phyloP scores from a whole-genome alignment of 2,888 invertebrate species.

The Taphrorychus bicolor region DNA sequence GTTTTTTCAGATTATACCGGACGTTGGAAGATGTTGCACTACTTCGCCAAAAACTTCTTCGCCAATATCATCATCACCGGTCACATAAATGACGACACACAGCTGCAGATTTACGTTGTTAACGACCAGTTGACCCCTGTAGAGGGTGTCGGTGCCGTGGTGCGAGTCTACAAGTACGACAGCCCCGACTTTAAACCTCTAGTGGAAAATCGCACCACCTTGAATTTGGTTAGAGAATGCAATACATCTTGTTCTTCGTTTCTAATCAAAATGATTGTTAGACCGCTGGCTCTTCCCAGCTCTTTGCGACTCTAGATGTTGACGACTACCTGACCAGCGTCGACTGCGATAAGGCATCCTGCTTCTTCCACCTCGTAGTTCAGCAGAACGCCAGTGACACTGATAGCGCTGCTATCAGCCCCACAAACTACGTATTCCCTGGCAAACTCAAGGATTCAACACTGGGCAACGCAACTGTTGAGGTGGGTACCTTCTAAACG shows the following conservation, averaged over 20 bases:
- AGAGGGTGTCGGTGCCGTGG: slow-evolving; percentile 60
- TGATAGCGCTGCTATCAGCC: slow-evolving; percentile 56
- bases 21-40: slow-evolving; percentile 70
- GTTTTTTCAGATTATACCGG: slow-evolving; percentile 55
- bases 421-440: slow-evolving; percentile 75
- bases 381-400: slow-evolving; percentile 50
- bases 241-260: too few relatives aligned
- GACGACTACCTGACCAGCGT: slow-evolving; percentile 52
- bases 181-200: slow-evolving; percentile 28
- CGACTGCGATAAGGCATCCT: slow-evolving; percentile 58
- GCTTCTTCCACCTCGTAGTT: slow-evolving; percentile 63
- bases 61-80: slow-evolving; percentile 73
- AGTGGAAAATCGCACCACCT: slow-evolving; percentile 7
- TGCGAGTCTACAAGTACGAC: slow-evolving; percentile 62
- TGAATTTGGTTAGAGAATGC: slow-evolving; percentile 12
- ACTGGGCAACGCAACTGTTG: slow-evolving; percentile 64
- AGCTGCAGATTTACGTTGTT: slow-evolving; percentile 68
- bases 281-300: slow-evolving; percentile 42
- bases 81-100: slow-evolving; percentile 61
- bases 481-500: slow-evolving; percentile 57
- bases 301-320: slow-evolving; percentile 44
- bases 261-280: too few relatives aligned
- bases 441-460: slow-evolving; percentile 64
- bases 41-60: slow-evolving; percentile 87
- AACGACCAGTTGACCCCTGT: slow-evolving; percentile 64